Base-by-base conservation (phyloP, 2,888 invertebrate species). In the Drosophila trichaetosa region DNA sequence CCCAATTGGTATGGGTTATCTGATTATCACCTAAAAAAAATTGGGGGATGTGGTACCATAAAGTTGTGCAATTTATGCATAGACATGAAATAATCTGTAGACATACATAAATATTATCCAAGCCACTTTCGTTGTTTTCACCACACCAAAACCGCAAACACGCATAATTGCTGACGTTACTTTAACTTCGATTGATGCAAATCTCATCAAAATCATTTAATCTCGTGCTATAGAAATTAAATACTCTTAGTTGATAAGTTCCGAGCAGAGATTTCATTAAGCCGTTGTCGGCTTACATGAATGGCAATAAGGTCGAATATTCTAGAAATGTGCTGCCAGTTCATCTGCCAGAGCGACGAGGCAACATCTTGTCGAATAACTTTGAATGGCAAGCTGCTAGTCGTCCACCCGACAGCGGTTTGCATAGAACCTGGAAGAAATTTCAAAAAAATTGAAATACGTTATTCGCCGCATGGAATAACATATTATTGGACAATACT, bases 1-100 rank as follows among this genome's bases (percentile, higher is more conserved):
- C 18, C 29, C 31, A 60, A 65, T 54, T 16, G 57, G 46, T 62
- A 59, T 70, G 34, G 59, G 58, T 63, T 53, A 3, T 34, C 61
- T 62, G 58, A 66, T 66, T 59, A 31, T 51, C n/a, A 29, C 16
- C 11, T 49, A 6, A 0, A 49, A 2, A 27, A 29, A 29, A 49
- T 4, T 29, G 2, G 13, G 18, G 18, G 3, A 27, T 6, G 3
- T 51, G 4, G 31, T 13, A 51, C n/a, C 18, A 29, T 51, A 11
- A 6, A 13, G 10, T 11, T 51, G 51, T 33, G 33, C 11, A 33
- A 33, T 33, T 33, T 33, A 33, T 33, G 33, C 33, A 36, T 36
- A 36, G 4, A 16, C 13, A 36, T 16, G 36, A 36, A 36, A 16
- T 16, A 46, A 21, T 21, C 21, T 46, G 13, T 13, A 13, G 21